These are phyloP conservation scores for Leptatherina wallacei DNA, from an alignment of 2,797 vertebrate species.

Conservation along the genomic window DNA sequence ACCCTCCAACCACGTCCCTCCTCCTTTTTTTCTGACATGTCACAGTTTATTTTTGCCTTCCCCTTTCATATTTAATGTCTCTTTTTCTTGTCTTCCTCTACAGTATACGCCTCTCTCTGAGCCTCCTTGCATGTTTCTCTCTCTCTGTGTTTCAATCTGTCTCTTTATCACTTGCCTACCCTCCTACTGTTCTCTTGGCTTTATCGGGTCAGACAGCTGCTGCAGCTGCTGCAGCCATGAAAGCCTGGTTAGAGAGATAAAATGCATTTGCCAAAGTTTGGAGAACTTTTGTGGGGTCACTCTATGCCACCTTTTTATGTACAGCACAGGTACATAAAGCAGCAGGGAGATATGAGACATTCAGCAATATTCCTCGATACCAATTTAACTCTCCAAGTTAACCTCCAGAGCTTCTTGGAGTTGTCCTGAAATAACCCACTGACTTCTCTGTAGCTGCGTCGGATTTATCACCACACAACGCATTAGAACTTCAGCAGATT, in stretches of 20 bases:
- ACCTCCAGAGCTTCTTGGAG: constrained; percentile 7
- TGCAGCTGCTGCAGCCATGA: constrained; percentile 19
- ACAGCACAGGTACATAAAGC: constrained; percentile 3
- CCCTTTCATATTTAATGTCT: constrained; percentile 53
- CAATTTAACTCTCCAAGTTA: constrained; percentile 40
- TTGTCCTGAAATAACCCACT: constrained; percentile 53
- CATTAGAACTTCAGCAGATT: constrained; percentile 51
- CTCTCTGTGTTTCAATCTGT: constrained; percentile 24
- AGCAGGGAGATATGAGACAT: constrained; percentile 27
- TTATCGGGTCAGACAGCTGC: constrained; percentile 67
- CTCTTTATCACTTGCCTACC: constrained; percentile 41
- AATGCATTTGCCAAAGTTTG: constrained; percentile 50
- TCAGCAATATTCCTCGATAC: constrained; percentile 9
- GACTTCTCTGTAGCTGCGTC: constrained; percentile 25
- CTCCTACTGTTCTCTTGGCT: constrained; percentile 51
- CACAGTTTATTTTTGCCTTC: constrained; percentile 38
- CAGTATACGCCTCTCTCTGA: constrained; percentile 1
- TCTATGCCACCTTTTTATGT: constrained; percentile 20
- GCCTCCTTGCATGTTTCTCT: constrained; percentile 8
- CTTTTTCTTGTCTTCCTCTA: constrained; percentile 18
- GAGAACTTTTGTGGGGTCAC: constrained; percentile 20
- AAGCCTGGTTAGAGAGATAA: constrained; percentile 54
- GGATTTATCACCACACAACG: constrained; percentile 43
- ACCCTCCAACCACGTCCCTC: constrained; percentile 31
- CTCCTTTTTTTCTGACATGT: constrained; percentile 15